Evolutionary conservation across 2,113 vertebrate genomes (phyloP), one percentile per base, ranked within the genome.

Genomic region (Nyctibius bracteatus): DNA sequence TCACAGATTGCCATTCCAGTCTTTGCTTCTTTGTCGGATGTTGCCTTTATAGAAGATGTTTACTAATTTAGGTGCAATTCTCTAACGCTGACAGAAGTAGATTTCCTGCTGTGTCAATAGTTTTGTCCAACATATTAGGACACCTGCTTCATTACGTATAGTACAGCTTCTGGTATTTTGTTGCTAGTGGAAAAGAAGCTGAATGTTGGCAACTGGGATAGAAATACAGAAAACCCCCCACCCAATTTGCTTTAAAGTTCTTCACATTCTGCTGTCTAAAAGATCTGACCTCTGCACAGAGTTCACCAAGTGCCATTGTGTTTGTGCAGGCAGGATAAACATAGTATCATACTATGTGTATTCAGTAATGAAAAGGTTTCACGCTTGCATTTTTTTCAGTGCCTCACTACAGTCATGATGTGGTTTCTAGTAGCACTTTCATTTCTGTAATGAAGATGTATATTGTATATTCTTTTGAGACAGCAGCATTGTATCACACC

Each of bases 121-220:
- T 33, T 83, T 88, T 95, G 30, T 46, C 71, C 33, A 22, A 1
- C 10, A 6, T 54, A 12, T 92, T 73, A 20, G 65, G 55, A 54
- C 41, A 44, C 43, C 18, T 33, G 28, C 35, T 65, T 57, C 13
- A 4, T 47, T 78, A 19, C 0, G 0, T 51, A 18, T 11, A 28
- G 46, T 31, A 59, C 17, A 94, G 46, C 35, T 62, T 28, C 67
- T 85, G 33, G 23, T 44, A 2, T 51, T 73, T 47, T 55, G 27
- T 35, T 68, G 19, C 19, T 24, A 20, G 5, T 67, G 59, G 35
- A 78, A 73, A 78, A 83, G 35, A 65, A 91, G 43, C 44, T 58
- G 46, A 61, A 52, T 75, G 24, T 65, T 94, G 67, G 13, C n/a
- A 93, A 8, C 17, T 35, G 20, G 24, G 10, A 23, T 43, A 80